A percentile compares a stretch with the other conserved stretches of the same genome.
phyloP scores from a whole-genome alignment of 2,113 vertebrate species.

The Morone chrysops region DNA sequence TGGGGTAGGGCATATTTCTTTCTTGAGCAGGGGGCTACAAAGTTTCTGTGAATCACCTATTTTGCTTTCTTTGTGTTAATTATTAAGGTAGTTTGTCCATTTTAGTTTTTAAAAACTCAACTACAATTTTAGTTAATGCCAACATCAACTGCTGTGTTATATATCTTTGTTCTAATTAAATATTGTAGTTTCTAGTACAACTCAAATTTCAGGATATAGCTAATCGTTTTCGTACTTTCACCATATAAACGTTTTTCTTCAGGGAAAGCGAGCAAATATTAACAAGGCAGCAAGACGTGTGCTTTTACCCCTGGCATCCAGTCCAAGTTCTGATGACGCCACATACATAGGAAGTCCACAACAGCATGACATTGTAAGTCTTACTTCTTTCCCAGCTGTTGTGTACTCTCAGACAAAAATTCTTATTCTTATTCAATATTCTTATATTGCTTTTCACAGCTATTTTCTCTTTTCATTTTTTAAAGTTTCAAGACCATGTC shows the following conservation, averaged over 20 bases:
- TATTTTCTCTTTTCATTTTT: slow-evolving; percentile 1
- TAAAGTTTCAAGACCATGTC: neutral
- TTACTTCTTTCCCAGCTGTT: neutral
- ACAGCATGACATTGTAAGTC: neutral
- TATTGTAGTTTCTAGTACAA: neutral
- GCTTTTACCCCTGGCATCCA: slow-evolving; percentile 4
- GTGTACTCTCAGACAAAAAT: neutral
- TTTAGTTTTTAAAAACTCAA: neutral
- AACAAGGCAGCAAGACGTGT: neutral
- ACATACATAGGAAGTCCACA: neutral
- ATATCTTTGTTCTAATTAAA: neutral
- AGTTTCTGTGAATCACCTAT: neutral
- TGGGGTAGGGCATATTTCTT: neutral
- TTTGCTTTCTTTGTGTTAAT: neutral
- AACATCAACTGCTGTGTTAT: neutral
- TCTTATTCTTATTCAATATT: neutral
- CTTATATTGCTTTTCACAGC: neutral
- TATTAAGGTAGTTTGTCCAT: neutral
- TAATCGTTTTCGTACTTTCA: neutral
- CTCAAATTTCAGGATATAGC: neutral
- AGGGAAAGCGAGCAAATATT: neutral
- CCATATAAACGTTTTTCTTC: neutral
- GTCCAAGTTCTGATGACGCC: neutral
- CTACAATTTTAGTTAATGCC: neutral
- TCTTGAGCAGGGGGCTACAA: neutral